Evolutionary conservation across 2,113 vertebrate genomes (phyloP).

Genomic region (Paralichthys olivaceus): DNA sequence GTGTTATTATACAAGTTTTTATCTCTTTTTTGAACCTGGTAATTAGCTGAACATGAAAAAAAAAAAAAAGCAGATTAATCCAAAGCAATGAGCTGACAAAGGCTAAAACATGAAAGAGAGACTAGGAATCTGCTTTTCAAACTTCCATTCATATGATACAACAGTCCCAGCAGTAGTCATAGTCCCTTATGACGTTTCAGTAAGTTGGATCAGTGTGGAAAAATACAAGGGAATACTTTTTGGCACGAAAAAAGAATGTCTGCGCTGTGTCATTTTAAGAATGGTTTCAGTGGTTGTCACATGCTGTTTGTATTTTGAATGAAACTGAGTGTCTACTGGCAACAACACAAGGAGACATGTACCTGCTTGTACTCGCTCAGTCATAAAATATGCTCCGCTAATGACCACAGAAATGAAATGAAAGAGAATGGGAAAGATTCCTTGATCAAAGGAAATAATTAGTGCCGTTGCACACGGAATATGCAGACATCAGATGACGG

Average conservation of each 20-base stretch:
- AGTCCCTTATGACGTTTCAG: neutral
- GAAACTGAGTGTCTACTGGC: conserved; percentile 19
- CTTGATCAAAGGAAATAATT: conserved; percentile 42
- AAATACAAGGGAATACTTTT: neutral
- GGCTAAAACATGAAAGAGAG: too few relatives aligned
- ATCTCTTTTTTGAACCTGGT: too few relatives aligned
- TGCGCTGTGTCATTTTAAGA: neutral
- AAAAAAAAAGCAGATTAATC: too few relatives aligned
- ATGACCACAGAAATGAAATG: conserved; percentile 7
- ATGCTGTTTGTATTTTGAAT: conserved; percentile 3
- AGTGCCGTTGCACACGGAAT: neutral
- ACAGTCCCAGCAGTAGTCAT: neutral
- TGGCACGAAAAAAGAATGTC: neutral
- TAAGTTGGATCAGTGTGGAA: neutral
- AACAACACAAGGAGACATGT: conserved; percentile 21
- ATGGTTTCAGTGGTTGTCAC: neutral
- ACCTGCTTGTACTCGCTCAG: conserved; percentile 1
- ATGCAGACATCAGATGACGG: conserved; percentile 8
- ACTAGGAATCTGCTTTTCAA: neutral
- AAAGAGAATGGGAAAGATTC: conserved; percentile 30
- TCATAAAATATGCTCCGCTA: neutral
- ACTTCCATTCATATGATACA: neutral
- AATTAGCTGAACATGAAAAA: neutral
- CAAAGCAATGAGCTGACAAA: too few relatives aligned
- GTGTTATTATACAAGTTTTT: too few relatives aligned